Conservation (phyloP, 2,888 invertebrate genomes). For the Orthosia cruda region DNA sequence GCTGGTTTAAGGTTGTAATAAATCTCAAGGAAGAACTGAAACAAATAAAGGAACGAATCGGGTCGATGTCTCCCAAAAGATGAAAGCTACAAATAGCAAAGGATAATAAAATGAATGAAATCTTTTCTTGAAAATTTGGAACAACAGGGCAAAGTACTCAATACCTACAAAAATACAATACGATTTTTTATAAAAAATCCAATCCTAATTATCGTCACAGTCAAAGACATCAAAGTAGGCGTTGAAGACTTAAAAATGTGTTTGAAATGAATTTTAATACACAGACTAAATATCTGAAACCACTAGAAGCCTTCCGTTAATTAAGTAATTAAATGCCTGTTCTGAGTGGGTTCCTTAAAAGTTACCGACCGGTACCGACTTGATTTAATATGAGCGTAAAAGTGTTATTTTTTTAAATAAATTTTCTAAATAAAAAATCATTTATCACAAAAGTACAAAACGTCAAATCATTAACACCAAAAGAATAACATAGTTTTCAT, state of each 20-base stretch:
- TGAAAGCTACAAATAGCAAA: background rate
- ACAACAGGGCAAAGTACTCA: background rate
- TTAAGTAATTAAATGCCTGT: background rate
- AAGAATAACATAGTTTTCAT: no score
- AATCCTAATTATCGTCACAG: slow-evolving; percentile 15
- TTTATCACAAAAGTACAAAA: no score
- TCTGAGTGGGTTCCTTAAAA: background rate
- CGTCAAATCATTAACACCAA: no score
- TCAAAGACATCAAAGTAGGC: slow-evolving; percentile 23
- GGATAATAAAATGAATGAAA: background rate
- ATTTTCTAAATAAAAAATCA: no score
- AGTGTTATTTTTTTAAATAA: no score
- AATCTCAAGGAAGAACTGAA: background rate
- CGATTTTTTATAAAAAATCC: slow-evolving; percentile 3
- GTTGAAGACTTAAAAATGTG: slow-evolving; percentile 48
- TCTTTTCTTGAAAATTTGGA: background rate
- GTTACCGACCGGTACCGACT: no score
- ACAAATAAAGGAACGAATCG: background rate
- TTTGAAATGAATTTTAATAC: slow-evolving; percentile 18
- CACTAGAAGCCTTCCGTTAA: background rate
- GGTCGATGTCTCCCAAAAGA: no score
- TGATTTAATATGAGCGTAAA: no score
- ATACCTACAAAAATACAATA: background rate
- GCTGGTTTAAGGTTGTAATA: no score
- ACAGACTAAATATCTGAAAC: background rate